Percentiles rank a stretch among this genome's conserved stretches.
These are phyloP conservation scores for Mionectes macconnelli DNA, from an alignment of 2,113 vertebrate species.

Conservation along the genomic window DNA sequence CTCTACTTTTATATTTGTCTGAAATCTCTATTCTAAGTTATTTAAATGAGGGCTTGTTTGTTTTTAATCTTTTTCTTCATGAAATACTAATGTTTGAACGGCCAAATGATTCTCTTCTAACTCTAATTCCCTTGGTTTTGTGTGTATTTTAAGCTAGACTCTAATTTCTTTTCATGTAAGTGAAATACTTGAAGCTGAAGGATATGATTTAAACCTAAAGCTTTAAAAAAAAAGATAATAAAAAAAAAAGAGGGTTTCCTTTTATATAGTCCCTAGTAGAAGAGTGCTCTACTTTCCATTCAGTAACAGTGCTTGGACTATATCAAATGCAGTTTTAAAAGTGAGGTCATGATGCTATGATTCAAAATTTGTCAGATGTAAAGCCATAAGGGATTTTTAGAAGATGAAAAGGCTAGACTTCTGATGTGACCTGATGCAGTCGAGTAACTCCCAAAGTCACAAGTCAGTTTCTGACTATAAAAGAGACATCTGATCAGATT, in stretches of 20 bases:
- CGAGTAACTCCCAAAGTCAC: conserved; percentile 78
- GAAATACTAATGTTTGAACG: not conserved
- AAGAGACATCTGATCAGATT: conserved; percentile 87
- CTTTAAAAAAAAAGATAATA: not conserved
- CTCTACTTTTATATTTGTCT: not conserved
- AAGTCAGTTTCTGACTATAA: conserved; percentile 78
- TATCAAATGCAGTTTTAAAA: conserved; percentile 57
- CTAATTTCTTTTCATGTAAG: not conserved
- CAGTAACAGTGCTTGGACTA: conserved; percentile 42
- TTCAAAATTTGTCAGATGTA: conserved; percentile 68
- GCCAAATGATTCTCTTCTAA: not conserved
- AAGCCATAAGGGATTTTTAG: conserved; percentile 62
- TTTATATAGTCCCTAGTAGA: conserved; percentile 7
- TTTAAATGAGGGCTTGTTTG: not conserved
- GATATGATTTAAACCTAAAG: conserved; percentile 9
- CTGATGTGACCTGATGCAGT: conserved; percentile 76
- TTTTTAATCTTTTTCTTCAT: not conserved
- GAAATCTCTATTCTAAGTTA: not conserved
- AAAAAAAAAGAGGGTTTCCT: not conserved
- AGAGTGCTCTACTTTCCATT: conserved; percentile 45
- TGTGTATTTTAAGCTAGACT: not conserved
- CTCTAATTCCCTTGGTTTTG: not conserved
- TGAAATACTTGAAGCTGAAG: not conserved
- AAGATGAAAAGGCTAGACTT: conserved; percentile 73
- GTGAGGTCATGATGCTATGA: conserved; percentile 60